Conservation (phyloP, 2,888 invertebrate genomes). For the Drosophila lutescens region DNA sequence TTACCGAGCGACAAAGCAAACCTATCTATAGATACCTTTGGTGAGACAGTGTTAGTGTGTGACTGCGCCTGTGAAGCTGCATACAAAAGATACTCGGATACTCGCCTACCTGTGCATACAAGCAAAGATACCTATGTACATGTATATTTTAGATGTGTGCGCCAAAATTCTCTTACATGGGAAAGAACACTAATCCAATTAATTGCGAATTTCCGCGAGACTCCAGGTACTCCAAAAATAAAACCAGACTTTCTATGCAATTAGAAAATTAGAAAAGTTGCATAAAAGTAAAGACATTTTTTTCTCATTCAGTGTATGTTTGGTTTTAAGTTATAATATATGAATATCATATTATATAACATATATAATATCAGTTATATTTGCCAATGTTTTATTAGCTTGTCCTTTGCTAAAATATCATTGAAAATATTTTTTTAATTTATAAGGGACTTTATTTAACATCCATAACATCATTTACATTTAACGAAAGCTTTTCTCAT, state of each 20-base stretch:
- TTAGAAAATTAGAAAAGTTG: background rate
- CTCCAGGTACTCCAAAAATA: background rate
- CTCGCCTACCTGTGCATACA: background rate
- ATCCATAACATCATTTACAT: too few species aligned
- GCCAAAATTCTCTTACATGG: constrained; percentile 8
- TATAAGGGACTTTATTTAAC: too few species aligned
- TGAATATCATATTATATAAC: too few species aligned
- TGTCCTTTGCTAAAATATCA: too few species aligned
- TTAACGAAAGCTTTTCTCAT: background rate
- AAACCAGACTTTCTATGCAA: background rate
- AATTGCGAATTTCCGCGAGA: background rate
- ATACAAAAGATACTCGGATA: constrained; percentile 3
- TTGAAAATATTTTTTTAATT: too few species aligned
- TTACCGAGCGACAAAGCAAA: constrained; percentile 34
- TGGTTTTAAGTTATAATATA: background rate
- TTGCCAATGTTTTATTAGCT: too few species aligned
- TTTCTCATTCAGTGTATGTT: too few species aligned
- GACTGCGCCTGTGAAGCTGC: constrained; percentile 17
- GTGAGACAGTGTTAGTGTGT: background rate
- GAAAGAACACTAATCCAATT: constrained; percentile 9
- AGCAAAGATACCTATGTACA: background rate
- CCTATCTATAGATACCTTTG: constrained; percentile 29
- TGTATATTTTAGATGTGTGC: constrained; percentile 9
- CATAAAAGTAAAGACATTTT: background rate
- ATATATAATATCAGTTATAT: too few species aligned